Percentiles rank a stretch among this genome's conserved stretches.
These are phyloP conservation scores for Philereme transversata DNA, from an alignment of 2,888 invertebrate genomes.

Conservation along the genomic window DNA sequence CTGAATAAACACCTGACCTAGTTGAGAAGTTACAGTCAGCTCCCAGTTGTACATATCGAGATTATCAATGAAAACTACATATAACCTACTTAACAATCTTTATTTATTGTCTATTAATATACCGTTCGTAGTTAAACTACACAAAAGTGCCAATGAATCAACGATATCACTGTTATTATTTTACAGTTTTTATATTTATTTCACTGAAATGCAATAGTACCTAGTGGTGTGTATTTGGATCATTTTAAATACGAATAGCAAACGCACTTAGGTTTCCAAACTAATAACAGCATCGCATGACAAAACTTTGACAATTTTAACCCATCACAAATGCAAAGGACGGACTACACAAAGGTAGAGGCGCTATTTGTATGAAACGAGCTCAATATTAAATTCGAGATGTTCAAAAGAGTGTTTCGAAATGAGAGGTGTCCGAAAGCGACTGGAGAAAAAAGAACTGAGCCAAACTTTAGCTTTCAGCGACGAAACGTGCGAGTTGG, in stretches of 20 bases:
- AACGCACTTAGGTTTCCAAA: constrained; percentile 22
- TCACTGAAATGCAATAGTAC: constrained; percentile 5
- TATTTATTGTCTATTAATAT: too few relatives aligned
- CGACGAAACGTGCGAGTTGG: constrained; percentile 67
- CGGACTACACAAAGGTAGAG: constrained; percentile 38
- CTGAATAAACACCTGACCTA: constrained; percentile 14
- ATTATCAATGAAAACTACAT: too few relatives aligned
- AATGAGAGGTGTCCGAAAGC: constrained; percentile 62
- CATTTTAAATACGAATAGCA: constrained; percentile 19
- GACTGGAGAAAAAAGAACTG: constrained; percentile 53
- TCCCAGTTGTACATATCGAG: background rate
- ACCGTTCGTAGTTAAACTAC: too few relatives aligned
- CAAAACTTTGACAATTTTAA: constrained; percentile 34
- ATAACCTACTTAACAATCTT: too few relatives aligned
- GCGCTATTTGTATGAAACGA: constrained; percentile 50
- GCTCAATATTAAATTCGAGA: constrained; percentile 48
- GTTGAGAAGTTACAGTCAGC: constrained; percentile 6
- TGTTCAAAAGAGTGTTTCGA: constrained; percentile 47
- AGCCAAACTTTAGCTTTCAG: constrained; percentile 59
- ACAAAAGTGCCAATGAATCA: background rate
- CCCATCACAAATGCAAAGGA: constrained; percentile 44
- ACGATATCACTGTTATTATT: background rate
- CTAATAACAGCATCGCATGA: constrained; percentile 28
- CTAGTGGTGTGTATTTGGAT: background rate
- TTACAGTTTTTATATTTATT: background rate